Conservation (phyloP, 2,888 invertebrate species). For the Pseudolycoriella hygida region DNA sequence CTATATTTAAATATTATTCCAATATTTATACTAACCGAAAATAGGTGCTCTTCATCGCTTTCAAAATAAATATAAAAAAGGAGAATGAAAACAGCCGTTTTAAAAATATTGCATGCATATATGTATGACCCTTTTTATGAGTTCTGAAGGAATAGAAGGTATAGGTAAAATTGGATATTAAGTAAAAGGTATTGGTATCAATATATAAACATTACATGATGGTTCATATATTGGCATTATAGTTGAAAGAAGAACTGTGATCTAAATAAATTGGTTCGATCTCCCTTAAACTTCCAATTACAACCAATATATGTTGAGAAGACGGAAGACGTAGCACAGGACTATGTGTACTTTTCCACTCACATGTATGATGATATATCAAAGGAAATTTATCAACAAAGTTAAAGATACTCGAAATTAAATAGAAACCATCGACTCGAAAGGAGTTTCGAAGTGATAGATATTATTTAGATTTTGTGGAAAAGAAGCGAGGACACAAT, state of each 20-base stretch:
- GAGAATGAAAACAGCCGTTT: conserved; percentile 7
- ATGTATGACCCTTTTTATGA: conserved; percentile 9
- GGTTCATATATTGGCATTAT: background rate
- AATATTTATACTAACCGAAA: conserved; percentile 4
- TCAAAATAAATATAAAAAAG: background rate
- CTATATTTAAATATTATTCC: conserved; percentile 6
- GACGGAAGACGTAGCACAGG: too few species aligned
- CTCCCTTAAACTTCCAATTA: too few species aligned
- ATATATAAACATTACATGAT: background rate
- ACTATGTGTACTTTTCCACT: too few species aligned
- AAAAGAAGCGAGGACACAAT: too few species aligned
- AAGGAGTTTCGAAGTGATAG: too few species aligned
- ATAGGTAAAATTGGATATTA: background rate
- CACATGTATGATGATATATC: background rate
- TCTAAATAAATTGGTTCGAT: background rate
- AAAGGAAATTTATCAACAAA: background rate
- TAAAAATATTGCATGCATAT: conserved; percentile 9
- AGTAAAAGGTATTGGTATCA: too few species aligned
- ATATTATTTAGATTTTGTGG: too few species aligned
- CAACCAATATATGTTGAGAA: too few species aligned
- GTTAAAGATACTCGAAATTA: background rate
- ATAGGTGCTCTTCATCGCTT: background rate
- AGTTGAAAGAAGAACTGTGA: background rate
- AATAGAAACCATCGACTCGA: too few species aligned
- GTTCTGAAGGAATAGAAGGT: background rate